Evolutionary conservation across 2,888 invertebrate species (phyloP).

Genomic region (Daptonema setosum): DNA sequence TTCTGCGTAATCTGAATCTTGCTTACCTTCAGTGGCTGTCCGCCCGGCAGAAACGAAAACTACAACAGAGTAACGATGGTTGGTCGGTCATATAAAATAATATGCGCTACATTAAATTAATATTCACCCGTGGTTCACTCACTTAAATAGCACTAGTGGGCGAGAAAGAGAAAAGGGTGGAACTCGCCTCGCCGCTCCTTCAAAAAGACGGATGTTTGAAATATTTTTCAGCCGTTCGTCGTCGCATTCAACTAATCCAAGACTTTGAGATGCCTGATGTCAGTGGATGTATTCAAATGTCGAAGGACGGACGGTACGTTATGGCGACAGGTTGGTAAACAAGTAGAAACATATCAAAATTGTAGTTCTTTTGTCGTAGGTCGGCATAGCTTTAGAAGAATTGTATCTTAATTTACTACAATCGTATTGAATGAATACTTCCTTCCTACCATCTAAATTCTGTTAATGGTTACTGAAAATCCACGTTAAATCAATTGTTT

Average conservation of each 20-base stretch:
- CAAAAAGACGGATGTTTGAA: too few species aligned
- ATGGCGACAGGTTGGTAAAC: conserved; percentile 50
- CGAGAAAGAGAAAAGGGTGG: too few species aligned
- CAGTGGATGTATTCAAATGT: conserved; percentile 57
- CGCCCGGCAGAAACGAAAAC: conserved; percentile 29
- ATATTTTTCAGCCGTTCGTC: conserved; percentile 48
- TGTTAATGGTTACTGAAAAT: too few species aligned
- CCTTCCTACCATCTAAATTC: too few species aligned
- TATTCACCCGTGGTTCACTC: too few species aligned
- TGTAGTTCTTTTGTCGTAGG: neutral
- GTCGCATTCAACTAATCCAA: conserved; percentile 82
- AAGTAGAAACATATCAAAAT: neutral
- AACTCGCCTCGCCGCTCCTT: too few species aligned
- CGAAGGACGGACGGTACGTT: conserved; percentile 74
- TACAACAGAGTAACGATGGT: conserved; percentile 37
- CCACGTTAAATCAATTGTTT: too few species aligned
- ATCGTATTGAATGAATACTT: neutral
- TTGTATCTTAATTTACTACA: neutral
- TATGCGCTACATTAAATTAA: too few species aligned
- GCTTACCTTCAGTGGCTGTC: conserved; percentile 30
- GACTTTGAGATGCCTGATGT: conserved; percentile 97
- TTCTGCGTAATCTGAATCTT: neutral
- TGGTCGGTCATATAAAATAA: too few species aligned
- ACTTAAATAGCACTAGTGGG: neutral
- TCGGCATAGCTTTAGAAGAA: neutral